phyloP scores from a whole-genome alignment of 92 coral and sea anemone genomes.

The Palythoa grandis region DNA sequence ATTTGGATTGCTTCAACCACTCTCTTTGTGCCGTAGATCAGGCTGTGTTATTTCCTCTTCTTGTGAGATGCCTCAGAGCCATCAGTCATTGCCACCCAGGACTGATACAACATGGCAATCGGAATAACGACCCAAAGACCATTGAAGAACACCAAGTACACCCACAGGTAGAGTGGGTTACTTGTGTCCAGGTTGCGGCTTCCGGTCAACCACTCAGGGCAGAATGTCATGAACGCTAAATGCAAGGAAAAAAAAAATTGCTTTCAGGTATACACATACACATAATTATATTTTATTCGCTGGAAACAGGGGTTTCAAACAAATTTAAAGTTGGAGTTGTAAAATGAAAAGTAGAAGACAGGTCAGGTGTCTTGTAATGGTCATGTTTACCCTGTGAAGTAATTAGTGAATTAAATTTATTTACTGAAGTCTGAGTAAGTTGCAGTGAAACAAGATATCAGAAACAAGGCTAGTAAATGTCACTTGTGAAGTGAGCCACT shows the following conservation, averaged over 20 bases:
- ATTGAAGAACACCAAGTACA: slow-evolving; percentile 73
- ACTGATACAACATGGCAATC: slow-evolving; percentile 58
- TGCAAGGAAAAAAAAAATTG: background rate
- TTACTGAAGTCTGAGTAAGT: too few relatives aligned
- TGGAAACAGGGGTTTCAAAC: too few relatives aligned
- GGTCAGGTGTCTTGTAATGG: too few relatives aligned
- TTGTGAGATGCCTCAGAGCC: slow-evolving; percentile 37
- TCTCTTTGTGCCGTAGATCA: background rate
- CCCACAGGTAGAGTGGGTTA: slow-evolving; percentile 60
- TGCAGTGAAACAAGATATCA: too few relatives aligned
- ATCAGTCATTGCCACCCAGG: slow-evolving; percentile 52
- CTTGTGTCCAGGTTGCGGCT: slow-evolving; percentile 67
- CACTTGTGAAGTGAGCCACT: too few relatives aligned
- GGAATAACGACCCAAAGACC: slow-evolving; percentile 79
- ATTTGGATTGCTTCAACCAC: background rate
- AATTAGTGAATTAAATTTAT: too few relatives aligned
- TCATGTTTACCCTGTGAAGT: too few relatives aligned
- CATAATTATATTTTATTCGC: background rate
- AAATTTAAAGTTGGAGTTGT: too few relatives aligned
- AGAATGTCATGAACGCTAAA: slow-evolving; percentile 78
- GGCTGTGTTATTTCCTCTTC: slow-evolving; percentile 3
- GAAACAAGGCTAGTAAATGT: too few relatives aligned
- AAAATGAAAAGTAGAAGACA: too few relatives aligned
- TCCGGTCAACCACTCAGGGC: slow-evolving; percentile 79
- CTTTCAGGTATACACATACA: background rate